Percentiles rank a stretch among this genome's conserved stretches.
Conservation (phyloP, 2,797 vertebrate genomes). For the Scarus forsteni region DNA sequence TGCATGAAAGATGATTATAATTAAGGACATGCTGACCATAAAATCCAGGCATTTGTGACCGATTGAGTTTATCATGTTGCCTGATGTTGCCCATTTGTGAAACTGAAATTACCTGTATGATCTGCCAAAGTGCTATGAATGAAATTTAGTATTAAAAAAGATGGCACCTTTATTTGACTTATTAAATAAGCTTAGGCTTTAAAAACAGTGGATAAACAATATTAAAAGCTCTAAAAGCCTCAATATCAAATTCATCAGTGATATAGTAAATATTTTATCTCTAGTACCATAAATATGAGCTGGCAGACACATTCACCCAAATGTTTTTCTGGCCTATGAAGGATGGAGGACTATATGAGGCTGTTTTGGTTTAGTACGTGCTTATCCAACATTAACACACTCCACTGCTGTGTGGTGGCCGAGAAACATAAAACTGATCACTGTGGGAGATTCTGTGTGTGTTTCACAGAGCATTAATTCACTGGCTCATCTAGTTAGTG, state of each 20-base stretch:
- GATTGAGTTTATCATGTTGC: no score
- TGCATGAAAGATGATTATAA: no score
- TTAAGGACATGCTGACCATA: no score
- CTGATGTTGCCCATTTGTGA: no score
- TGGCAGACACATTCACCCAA: not conserved
- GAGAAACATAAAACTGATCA: constrained; percentile 69
- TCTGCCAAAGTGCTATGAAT: no score
- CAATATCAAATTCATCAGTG: not conserved
- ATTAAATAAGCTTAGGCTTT: no score
- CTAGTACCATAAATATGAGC: not conserved
- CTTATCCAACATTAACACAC: constrained; percentile 47
- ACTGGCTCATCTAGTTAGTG: constrained; percentile 73
- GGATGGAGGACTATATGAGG: not conserved
- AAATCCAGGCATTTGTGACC: no score
- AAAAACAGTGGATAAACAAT: not conserved
- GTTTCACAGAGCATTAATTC: constrained; percentile 69
- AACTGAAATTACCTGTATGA: no score
- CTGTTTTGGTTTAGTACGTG: constrained; percentile 32
- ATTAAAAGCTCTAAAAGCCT: not conserved
- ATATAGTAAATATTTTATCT: not conserved
- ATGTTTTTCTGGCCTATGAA: not conserved
- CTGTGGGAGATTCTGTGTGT: constrained; percentile 62
- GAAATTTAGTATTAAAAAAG: no score
- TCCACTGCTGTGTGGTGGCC: constrained; percentile 39
- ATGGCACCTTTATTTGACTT: no score